phyloP scores from a whole-genome alignment of 2,797 vertebrate species.

The Chelonia mydas region DNA sequence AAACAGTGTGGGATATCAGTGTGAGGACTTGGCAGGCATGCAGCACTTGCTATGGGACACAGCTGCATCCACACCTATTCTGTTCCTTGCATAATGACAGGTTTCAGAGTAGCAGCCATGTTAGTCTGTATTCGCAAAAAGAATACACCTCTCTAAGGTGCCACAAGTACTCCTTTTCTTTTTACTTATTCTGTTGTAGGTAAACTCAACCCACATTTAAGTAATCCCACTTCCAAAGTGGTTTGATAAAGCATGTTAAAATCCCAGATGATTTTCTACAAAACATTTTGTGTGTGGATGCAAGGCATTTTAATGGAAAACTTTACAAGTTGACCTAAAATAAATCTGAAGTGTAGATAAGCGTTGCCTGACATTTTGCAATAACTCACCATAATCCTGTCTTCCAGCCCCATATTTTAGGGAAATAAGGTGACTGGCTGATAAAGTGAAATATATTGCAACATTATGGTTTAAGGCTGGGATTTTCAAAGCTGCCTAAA shows the following conservation, averaged over 20 bases:
- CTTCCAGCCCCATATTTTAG: background rate
- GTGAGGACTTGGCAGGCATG: background rate
- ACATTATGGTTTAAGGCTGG: background rate
- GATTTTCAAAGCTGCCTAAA: background rate
- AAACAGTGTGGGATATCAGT: background rate
- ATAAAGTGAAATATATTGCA: background rate
- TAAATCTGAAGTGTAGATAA: background rate
- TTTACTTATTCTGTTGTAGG: background rate
- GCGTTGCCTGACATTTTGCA: background rate
- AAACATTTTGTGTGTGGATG: background rate
- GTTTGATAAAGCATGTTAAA: background rate
- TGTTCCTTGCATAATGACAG: no score
- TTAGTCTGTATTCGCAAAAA: no score
- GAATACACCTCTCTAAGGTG: no score
- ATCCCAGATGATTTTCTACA: background rate
- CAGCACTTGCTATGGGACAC: background rate
- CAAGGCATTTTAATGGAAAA: background rate
- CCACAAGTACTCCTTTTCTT: no score
- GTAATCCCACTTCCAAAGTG: background rate
- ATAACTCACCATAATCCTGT: background rate
- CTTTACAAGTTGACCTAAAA: background rate
- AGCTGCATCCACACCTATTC: background rate
- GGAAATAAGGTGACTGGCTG: background rate
- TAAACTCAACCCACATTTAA: background rate
- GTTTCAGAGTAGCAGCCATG: no score